Evolutionary conservation across 64 coral and sea anemone genomes (phyloP).

Genomic region (Montipora sp.): DNA sequence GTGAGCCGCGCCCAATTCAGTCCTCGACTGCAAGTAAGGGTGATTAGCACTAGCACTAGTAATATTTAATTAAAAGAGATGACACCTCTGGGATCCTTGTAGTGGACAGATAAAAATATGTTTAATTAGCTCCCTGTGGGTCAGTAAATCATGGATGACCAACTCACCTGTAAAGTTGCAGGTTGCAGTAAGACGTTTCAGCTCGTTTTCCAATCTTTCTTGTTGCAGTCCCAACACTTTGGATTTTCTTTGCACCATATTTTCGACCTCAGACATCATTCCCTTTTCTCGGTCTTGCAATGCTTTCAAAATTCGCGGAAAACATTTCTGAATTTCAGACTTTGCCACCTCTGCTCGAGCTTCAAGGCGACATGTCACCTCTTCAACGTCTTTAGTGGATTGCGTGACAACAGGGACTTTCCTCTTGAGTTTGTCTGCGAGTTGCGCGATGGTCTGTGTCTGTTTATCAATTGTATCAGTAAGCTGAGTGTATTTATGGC

Average conservation of each 20-base stretch:
- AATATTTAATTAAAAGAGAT: too few relatives aligned
- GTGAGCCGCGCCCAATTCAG: too few relatives aligned
- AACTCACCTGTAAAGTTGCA: conserved; percentile 94
- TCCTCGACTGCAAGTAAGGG: too few relatives aligned
- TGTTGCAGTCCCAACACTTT: conserved; percentile 94
- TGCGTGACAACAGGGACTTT: conserved; percentile 92
- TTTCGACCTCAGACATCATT: conserved; percentile 96
- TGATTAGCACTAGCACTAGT: too few relatives aligned
- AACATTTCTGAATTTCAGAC: conserved; percentile 99
- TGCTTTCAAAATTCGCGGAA: conserved; percentile 85
- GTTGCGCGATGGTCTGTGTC: conserved; percentile 72
- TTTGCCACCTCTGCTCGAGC: conserved; percentile 94
- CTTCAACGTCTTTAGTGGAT: conserved; percentile 94
- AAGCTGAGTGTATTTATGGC: conserved; percentile 94
- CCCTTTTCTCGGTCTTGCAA: conserved; percentile 91
- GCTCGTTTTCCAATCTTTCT: conserved; percentile 89
- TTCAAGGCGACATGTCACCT: conserved; percentile 88
- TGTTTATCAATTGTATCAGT: conserved; percentile 97
- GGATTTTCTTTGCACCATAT: conserved; percentile 79
- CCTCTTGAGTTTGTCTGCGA: conserved; percentile 89
- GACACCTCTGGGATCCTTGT: too few relatives aligned
- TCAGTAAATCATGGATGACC: neutral
- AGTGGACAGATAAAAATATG: neutral
- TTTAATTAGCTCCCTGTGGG: neutral
- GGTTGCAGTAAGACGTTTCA: conserved; percentile 79